Conservation (phyloP, 1,140 invertebrate species). For the Trinorchestia longiramus region DNA sequence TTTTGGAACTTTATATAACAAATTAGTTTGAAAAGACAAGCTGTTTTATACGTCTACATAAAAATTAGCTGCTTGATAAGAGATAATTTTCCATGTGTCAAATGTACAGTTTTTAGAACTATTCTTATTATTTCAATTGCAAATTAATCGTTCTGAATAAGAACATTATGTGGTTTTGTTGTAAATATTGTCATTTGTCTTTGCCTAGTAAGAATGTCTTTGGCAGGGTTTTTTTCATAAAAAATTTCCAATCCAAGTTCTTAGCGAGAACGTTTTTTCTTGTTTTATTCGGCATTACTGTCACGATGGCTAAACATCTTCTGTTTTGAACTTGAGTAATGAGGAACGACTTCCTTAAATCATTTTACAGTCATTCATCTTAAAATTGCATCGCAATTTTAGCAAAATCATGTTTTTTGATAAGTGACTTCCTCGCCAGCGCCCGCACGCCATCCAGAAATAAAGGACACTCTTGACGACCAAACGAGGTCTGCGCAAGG, state of each 20-base stretch:
- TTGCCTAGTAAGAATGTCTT: background rate
- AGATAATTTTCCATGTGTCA: too few species aligned
- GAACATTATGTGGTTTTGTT: too few species aligned
- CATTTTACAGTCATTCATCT: background rate
- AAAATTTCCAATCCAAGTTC: too few species aligned
- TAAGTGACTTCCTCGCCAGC: background rate
- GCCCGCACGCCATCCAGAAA: background rate
- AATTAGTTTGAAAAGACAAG: too few species aligned
- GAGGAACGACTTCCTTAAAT: background rate
- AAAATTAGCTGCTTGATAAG: too few species aligned
- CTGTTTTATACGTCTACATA: too few species aligned
- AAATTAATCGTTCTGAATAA: too few species aligned
- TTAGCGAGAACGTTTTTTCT: background rate
- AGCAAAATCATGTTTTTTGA: background rate
- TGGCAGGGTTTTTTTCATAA: too few species aligned
- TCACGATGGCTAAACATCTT: background rate
- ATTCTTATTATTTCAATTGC: too few species aligned
- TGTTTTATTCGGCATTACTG: background rate
- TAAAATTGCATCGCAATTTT: background rate
- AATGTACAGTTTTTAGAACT: too few species aligned
- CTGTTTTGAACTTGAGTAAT: background rate
- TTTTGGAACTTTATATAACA: too few species aligned
- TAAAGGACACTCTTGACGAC: background rate
- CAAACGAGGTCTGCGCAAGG: slow-evolving; percentile 6
- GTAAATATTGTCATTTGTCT: background rate